Evolutionary conservation across 2,113 vertebrate species (phyloP).

Genomic region (Illadopsis cleaveri): DNA sequence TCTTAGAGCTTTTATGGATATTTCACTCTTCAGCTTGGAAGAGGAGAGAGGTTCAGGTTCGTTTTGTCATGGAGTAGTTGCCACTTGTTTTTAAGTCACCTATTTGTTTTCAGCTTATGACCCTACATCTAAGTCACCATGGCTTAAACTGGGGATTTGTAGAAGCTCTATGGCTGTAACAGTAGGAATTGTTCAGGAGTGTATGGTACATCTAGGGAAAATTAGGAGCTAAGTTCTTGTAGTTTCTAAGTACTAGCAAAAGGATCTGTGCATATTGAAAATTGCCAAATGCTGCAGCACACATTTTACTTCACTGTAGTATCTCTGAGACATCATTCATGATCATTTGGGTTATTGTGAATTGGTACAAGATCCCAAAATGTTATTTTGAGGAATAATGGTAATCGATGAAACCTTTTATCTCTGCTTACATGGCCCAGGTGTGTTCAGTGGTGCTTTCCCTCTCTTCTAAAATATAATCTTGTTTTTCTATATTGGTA

Average conservation of each 20-base stretch:
- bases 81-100: not conserved
- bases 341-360: not conserved
- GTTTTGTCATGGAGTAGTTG: not conserved
- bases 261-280: not conserved
- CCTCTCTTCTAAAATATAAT: not conserved
- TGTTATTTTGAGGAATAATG: not conserved
- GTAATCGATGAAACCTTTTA: rapidly evolving
- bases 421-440: not conserved
- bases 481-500: not conserved
- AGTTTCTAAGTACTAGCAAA: not conserved
- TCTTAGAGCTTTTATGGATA: not conserved
- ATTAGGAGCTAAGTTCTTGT: not conserved
- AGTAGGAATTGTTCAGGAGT: not conserved
- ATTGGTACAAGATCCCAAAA: not conserved
- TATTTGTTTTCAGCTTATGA: not conserved
- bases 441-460: not conserved
- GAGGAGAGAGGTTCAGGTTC: not conserved
- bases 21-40: not conserved
- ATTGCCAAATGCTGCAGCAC: not conserved
- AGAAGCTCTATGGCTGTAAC: not conserved
- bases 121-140: not conserved
- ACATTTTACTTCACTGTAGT: not conserved
- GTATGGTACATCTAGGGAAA: not conserved
- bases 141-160: not conserved
- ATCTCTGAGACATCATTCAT: not conserved